Evolutionary conservation across 2,888 invertebrate species (phyloP), one percentile per base, ranked within the genome.

Genomic region (Mesoligia furuncula): DNA sequence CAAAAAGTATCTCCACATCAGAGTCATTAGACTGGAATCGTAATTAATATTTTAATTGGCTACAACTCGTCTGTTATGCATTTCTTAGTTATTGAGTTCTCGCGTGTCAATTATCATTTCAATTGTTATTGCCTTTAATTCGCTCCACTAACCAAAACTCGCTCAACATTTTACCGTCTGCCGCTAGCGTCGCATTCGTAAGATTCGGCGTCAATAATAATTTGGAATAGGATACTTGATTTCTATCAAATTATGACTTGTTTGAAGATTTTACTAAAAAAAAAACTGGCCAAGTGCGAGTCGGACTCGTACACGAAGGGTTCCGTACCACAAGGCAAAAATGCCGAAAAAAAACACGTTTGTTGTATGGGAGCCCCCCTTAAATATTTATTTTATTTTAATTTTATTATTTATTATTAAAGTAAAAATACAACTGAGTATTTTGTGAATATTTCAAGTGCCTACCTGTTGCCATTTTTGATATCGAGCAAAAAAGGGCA

Each of bases 81-180:
- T 17, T 36, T 54, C 17, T 24, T 24, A 61, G 17, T 27, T 15
- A 59, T 48, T 45, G 27, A 36, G 17, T 13, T 59, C 36, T 77
- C 9, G 45, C 45, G 80, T 72, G 80, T 39, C 62, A 20, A 36
- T 36, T 45, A 51, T 61, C 5, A 31, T 79, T 45, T 31, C 20
- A 54, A 45, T 75, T 42, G 11, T 0, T 0, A 54, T 62, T 42
- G 17, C 0, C 0, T 57, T 77, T 45, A 48, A 3, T 77, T 48
- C 8, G 51, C 51, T 51, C 51, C 8, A 51, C 51, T 5, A n/a
- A 15, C 59, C 24, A 20, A 6, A 48, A 59, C 27, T 17, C 0
- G 27, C 24, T 27, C 4, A 27, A 24, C 27, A 57, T 39, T 54
- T 27, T 51, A 42, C 6, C 17, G n/a, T 20, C 2, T 45, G 7